Conservation (phyloP, 2,888 invertebrate species). For the Temnothorax rugatulus region DNA sequence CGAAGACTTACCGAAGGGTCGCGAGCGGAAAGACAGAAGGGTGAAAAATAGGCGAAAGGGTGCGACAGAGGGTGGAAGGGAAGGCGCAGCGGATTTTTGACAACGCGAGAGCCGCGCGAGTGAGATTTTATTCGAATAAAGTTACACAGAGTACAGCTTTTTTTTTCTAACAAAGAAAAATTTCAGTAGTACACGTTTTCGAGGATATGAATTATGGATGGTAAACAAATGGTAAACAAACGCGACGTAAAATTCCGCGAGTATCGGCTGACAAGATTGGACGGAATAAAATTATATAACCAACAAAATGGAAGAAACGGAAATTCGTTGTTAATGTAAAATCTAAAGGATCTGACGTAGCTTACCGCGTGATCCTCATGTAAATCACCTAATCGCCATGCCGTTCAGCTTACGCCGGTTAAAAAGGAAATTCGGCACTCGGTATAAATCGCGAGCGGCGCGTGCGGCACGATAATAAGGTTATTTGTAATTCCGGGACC, state of each 20-base stretch:
- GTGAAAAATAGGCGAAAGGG: slow-evolving; percentile 46
- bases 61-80: slow-evolving; percentile 13
- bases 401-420: slow-evolving; percentile 8
- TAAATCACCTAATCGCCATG: slow-evolving; percentile 67
- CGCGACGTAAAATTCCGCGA: not conserved
- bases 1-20: slow-evolving; percentile 77
- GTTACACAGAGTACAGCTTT: not conserved
- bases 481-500: slow-evolving; percentile 81
- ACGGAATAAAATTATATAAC: not conserved
- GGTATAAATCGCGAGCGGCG: slow-evolving; percentile 72
- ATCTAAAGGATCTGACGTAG: too few species aligned
- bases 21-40: slow-evolving; percentile 27
- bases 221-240: not conserved
- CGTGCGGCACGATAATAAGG: slow-evolving; percentile 76
- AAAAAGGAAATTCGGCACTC: slow-evolving; percentile 73
- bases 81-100: slow-evolving; percentile 8
- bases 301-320: too few species aligned
- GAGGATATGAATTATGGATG: not conserved
- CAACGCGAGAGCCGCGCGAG: not conserved
- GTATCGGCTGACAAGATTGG: too few species aligned
- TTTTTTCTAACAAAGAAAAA: not conserved
- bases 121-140: not conserved
- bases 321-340: not conserved
- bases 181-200: not conserved
- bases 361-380: slow-evolving; percentile 52